A percentile compares a stretch with the other conserved stretches of the same genome.
Evolutionary conservation across 1,140 invertebrate genomes (phyloP).

Genomic region (Solenopsis invicta): DNA sequence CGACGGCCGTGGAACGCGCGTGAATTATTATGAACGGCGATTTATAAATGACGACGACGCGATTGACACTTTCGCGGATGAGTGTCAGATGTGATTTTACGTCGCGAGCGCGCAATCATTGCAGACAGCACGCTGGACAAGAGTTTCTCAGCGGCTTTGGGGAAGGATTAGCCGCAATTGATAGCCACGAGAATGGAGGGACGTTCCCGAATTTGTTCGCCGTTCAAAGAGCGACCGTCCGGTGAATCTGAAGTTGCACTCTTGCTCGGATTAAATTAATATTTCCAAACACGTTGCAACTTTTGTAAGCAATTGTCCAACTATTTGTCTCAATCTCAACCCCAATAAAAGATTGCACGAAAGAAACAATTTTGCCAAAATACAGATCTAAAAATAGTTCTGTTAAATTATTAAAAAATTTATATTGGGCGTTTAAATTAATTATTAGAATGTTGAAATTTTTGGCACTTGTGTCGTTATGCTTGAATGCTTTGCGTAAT

Average conservation of each 20-base stretch:
- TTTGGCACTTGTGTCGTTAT: too few species aligned
- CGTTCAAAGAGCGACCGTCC: slow-evolving; percentile 33
- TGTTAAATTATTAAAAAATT: too few species aligned
- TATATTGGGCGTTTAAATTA: too few species aligned
- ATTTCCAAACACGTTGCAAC: neutral
- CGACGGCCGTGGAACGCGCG: slow-evolving; percentile 3
- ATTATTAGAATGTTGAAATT: too few species aligned
- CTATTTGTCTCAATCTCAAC: neutral
- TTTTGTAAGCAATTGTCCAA: neutral
- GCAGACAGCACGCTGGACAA: slow-evolving; percentile 50
- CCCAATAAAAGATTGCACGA: neutral
- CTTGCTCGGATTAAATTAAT: neutral
- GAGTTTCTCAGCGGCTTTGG: slow-evolving; percentile 70
- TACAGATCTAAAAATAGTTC: too few species aligned
- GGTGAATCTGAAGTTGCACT: slow-evolving; percentile 26
- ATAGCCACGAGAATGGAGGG: slow-evolving; percentile 74
- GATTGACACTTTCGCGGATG: neutral
- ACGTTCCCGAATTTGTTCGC: slow-evolving; percentile 68
- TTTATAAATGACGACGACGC: neutral
- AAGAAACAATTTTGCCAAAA: neutral
- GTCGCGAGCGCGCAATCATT: too few species aligned
- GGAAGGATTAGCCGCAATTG: slow-evolving; percentile 78
- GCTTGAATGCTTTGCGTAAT: too few species aligned
- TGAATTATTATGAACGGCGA: slow-evolving; percentile 32
- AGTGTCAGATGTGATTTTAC: neutral